phyloP scores from a whole-genome alignment of 2,113 vertebrate genomes.

The Dunckerocampus dactyliophorus region DNA sequence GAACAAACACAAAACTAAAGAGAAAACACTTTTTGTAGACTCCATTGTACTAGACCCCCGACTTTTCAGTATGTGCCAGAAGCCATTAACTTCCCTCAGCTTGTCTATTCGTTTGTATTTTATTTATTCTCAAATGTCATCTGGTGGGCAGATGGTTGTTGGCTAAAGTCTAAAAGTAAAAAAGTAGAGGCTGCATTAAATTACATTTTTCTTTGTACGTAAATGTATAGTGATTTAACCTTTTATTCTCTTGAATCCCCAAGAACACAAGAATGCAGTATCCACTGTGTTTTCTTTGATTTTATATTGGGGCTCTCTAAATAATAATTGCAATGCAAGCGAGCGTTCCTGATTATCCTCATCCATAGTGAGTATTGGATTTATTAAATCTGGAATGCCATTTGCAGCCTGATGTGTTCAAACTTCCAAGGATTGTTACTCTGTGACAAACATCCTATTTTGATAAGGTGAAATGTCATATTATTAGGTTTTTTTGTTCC shows the following conservation, averaged over 20 bases:
- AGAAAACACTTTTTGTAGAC: conserved; percentile 52
- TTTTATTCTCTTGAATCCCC: conserved; percentile 31
- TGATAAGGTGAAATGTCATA: too few species aligned
- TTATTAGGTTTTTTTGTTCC: too few species aligned
- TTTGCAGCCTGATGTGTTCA: too few species aligned
- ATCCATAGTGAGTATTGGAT: too few species aligned
- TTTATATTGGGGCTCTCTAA: too few species aligned
- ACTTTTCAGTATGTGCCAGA: conserved; percentile 55
- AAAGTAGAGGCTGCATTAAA: conserved; percentile 35
- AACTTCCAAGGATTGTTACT: too few species aligned
- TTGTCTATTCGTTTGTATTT: conserved; percentile 30
- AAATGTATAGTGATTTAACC: conserved; percentile 58
- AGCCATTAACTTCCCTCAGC: conserved; percentile 41
- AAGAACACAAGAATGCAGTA: not conserved
- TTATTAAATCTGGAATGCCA: too few species aligned
- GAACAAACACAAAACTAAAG: conserved; percentile 52
- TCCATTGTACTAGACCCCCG: conserved; percentile 40
- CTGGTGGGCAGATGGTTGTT: conserved; percentile 23
- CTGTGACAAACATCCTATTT: too few species aligned
- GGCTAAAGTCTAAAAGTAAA: conserved; percentile 25
- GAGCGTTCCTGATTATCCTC: too few species aligned
- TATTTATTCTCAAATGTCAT: conserved; percentile 52
- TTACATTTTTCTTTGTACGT: conserved; percentile 49
- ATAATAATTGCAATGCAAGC: too few species aligned
- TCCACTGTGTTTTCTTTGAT: too few species aligned